A percentile compares a stretch with the other conserved stretches of the same genome.
Evolutionary conservation across 2,888 invertebrate genomes (phyloP).

Genomic region (Xestoiulus laeticollis): DNA sequence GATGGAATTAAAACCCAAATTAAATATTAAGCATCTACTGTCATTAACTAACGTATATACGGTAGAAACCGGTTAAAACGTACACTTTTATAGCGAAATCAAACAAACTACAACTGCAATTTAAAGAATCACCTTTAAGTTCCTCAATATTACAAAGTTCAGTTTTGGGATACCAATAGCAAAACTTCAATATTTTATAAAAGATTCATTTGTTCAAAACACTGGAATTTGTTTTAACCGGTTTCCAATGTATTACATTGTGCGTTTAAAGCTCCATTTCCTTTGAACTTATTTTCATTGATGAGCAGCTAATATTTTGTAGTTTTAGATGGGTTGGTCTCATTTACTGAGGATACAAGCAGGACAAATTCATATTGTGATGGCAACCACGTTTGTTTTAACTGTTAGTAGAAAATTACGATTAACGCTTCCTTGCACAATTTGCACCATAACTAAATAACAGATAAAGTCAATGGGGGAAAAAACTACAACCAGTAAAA

Average conservation of each 20-base stretch:
- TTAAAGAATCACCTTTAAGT: neutral
- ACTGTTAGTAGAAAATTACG: conserved; percentile 51
- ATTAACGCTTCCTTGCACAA: conserved; percentile 44
- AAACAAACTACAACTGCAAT: neutral
- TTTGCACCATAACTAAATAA: conserved; percentile 11
- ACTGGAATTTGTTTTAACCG: neutral
- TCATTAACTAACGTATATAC: neutral
- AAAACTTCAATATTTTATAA: neutral
- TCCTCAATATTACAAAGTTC: neutral
- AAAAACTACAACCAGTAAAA: neutral
- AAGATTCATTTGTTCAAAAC: neutral
- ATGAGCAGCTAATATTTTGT: conserved; percentile 43
- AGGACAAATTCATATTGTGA: conserved; percentile 53
- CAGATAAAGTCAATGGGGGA: neutral
- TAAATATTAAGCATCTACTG: neutral
- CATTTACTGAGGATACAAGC: conserved; percentile 45
- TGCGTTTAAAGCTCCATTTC: neutral
- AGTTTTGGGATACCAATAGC: neutral
- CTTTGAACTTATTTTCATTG: neutral
- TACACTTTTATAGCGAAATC: too few relatives aligned
- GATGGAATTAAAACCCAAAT: neutral
- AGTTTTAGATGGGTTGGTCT: conserved; percentile 48
- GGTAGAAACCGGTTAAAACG: neutral
- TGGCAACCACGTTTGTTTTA: conserved; percentile 52
- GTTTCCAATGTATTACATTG: neutral